phyloP scores from a whole-genome alignment of 2,113 vertebrate genomes.

The Platycercus adscitus region DNA sequence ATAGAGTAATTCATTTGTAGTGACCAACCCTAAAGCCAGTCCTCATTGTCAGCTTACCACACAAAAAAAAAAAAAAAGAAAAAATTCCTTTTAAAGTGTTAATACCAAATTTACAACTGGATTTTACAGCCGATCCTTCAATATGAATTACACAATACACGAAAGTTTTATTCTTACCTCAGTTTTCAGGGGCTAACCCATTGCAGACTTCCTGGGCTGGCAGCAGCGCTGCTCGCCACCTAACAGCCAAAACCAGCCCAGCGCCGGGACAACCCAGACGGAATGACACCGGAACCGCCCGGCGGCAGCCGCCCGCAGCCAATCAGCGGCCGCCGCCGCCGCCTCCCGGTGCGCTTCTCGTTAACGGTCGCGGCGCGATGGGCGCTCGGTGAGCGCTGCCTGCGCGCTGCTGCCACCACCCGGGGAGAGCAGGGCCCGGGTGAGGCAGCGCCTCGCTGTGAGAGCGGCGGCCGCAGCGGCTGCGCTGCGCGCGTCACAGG shows the following conservation, averaged over 20 bases:
- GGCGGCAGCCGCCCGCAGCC: neutral
- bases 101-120: neutral
- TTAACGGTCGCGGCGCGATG: no score
- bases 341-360: no score
- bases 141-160: accelerated
- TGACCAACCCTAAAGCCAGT: neutral
- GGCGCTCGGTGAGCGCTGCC: no score
- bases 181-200: neutral
- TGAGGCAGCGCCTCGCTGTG: neutral
- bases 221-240: neutral
- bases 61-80: neutral
- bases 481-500: no score
- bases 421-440: no score
- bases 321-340: neutral
- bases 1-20: neutral
- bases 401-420: no score
- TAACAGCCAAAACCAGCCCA: no score
- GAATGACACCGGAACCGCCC: neutral
- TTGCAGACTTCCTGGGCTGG: neutral
- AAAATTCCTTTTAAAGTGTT: neutral
- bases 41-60: neutral
- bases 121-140: neutral
- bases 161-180: neutral
- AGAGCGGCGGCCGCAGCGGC: no score
- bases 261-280: neutral